Conservation (phyloP, 2,888 invertebrate species). For the Lampropteryx suffumata region DNA sequence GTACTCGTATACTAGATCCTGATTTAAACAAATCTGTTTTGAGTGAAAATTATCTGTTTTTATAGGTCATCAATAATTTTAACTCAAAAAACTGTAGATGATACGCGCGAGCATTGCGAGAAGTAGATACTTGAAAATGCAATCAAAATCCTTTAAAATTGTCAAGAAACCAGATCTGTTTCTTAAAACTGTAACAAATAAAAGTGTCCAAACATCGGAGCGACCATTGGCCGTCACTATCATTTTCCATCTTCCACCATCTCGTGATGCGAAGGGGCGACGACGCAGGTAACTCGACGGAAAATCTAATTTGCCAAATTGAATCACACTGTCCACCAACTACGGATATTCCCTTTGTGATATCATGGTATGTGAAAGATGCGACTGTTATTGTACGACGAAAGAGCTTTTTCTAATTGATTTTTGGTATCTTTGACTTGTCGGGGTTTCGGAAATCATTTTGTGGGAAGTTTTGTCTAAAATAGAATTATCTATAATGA, state of each 20-base stretch:
- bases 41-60: no score
- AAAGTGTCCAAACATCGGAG: conserved; percentile 38
- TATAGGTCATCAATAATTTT: no score
- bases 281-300: conserved; percentile 75
- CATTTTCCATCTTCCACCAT: conserved; percentile 43
- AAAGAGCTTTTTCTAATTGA: conserved; percentile 20
- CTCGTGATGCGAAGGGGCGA: conserved; percentile 52
- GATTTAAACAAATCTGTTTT: no score
- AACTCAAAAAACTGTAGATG: no score
- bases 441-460: no score
- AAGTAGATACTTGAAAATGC: no score
- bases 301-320: conserved; percentile 80
- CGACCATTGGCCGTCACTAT: conserved; percentile 43
- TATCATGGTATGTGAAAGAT: conserved; percentile 35
- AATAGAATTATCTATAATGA: no score
- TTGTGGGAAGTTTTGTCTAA: no score
- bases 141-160: no score
- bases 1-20: no score
- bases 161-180: no score
- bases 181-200: background rate
- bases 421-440: conserved; percentile 2
- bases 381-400: conserved; percentile 7
- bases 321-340: conserved; percentile 74
- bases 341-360: conserved; percentile 48
- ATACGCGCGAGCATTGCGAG: no score